A percentile compares a stretch with the other conserved stretches of the same genome.
Conservation (phyloP, 2,113 vertebrate species). For the Zapornia atra region DNA sequence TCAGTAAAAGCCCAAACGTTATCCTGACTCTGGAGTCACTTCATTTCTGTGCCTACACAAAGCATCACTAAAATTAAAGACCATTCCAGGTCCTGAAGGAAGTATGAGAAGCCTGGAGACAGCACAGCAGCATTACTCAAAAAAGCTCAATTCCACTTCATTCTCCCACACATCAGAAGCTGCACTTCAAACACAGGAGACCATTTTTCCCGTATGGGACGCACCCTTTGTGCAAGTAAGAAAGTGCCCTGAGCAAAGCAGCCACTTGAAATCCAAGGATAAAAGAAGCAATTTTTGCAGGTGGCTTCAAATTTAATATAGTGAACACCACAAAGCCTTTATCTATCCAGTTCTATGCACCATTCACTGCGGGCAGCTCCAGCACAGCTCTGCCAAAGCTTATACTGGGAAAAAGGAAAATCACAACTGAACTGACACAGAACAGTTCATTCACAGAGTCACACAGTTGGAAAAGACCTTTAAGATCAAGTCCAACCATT, state of each 20-base stretch:
- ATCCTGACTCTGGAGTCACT: neutral
- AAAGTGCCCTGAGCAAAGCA: neutral
- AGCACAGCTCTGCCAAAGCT: neutral
- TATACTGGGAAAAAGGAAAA: neutral
- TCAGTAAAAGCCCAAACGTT: neutral
- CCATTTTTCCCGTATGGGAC: neutral
- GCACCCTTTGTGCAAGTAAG: neutral
- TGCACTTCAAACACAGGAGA: neutral
- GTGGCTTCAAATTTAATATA: neutral
- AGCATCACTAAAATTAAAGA: neutral
- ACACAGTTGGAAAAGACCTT: too few species aligned
- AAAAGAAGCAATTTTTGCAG: constrained; percentile 5
- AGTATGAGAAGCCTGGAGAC: neutral
- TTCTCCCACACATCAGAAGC: neutral
- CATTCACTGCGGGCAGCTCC: neutral
- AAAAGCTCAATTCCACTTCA: neutral
- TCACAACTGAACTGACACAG: neutral
- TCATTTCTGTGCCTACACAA: neutral
- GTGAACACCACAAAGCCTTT: neutral
- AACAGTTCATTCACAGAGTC: neutral
- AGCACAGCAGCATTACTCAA: neutral
- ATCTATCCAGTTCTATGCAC: neutral
- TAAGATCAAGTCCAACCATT: too few species aligned
- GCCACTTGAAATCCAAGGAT: neutral
- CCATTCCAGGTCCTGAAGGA: neutral